phyloP scores from a whole-genome alignment of 2,113 vertebrate genomes.

The Nymphicus hollandicus region DNA sequence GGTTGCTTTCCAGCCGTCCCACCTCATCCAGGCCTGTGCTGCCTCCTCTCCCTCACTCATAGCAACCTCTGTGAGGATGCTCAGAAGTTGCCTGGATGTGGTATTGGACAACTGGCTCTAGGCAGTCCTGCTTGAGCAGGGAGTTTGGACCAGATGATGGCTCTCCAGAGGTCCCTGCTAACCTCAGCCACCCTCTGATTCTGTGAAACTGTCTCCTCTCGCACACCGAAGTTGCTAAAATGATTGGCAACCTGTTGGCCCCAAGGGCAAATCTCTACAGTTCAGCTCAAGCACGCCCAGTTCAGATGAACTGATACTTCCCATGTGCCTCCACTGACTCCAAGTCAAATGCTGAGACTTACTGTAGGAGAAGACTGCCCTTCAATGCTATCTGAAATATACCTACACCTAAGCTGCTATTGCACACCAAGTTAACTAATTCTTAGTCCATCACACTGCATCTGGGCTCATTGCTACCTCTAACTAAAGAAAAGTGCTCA shows the following conservation, averaged over 20 bases:
- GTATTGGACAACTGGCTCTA: background rate
- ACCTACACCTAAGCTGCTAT: background rate
- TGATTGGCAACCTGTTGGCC: background rate
- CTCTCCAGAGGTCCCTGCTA: background rate
- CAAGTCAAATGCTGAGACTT: background rate
- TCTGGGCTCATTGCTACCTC: background rate
- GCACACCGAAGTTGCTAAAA: background rate
- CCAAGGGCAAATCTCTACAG: background rate
- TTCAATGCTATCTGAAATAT: background rate
- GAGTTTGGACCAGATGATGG: background rate
- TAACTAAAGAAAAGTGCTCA: background rate
- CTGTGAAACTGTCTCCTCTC: background rate
- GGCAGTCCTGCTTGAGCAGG: background rate
- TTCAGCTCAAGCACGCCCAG: background rate
- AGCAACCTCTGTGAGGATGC: background rate
- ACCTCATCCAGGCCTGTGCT: background rate
- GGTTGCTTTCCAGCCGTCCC: background rate
- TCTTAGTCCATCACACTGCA: background rate
- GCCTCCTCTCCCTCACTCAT: background rate
- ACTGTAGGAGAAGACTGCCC: background rate
- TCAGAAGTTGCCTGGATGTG: background rate
- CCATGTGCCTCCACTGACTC: fast-evolving
- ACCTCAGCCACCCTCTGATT: background rate
- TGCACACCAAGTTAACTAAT: background rate
- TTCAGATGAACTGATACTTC: fast-evolving